Conservation (phyloP, 2,113 vertebrate species). For the Pangasianodon hypophthalmus region DNA sequence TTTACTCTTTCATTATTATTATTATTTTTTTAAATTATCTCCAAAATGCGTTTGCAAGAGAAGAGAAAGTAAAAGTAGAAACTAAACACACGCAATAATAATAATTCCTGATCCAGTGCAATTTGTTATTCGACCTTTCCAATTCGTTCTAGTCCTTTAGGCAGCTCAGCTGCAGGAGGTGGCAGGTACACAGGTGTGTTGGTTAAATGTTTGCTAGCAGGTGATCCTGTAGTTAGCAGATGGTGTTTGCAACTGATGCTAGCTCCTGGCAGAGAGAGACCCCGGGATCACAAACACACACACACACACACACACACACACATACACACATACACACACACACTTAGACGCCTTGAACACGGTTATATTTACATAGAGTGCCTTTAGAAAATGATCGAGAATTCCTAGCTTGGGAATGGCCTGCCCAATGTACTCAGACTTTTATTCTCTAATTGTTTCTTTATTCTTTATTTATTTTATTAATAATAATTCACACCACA, state of each 20-base stretch:
- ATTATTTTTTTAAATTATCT: too few relatives aligned
- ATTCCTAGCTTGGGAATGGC: background rate
- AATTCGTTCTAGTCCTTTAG: background rate
- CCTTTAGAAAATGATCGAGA: background rate
- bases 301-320: background rate
- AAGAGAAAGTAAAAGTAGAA: too few relatives aligned
- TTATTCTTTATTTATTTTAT: background rate
- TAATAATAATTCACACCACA: background rate
- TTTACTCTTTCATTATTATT: too few relatives aligned
- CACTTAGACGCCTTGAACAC: background rate
- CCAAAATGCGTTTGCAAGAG: too few relatives aligned
- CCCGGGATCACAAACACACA: constrained; percentile 67
- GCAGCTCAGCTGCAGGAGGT: constrained; percentile 10
- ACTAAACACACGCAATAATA: too few relatives aligned
- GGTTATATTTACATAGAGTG: background rate
- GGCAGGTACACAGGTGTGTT: constrained; percentile 63
- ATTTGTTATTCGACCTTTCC: background rate
- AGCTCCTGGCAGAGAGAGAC: constrained; percentile 81
- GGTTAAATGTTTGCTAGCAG: constrained; percentile 81
- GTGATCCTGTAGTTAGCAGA: constrained; percentile 86
- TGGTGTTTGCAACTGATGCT: constrained; percentile 84
- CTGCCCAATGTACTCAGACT: background rate
- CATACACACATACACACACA: too few relatives aligned
- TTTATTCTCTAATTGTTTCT: background rate
- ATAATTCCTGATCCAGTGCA: constrained; percentile 27